These are phyloP conservation scores for Macheiramphus alcinus DNA, from an alignment of 2,113 vertebrate genomes.

Conservation along the genomic window DNA sequence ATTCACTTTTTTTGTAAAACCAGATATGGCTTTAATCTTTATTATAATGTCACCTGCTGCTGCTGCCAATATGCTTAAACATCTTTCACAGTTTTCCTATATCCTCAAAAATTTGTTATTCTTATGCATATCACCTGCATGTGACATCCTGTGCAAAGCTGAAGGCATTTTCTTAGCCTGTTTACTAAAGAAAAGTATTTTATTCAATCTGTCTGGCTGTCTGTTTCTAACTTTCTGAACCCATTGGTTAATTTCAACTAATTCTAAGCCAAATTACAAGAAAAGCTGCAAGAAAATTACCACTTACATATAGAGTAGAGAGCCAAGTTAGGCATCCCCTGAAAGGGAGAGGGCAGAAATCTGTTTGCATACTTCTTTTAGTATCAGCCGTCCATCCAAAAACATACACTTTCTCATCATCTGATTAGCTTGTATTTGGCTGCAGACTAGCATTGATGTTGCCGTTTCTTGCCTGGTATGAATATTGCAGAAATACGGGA, in stretches of 20 bases:
- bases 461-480: background rate
- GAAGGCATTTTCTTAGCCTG: background rate
- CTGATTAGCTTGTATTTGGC: background rate
- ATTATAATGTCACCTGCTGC: background rate
- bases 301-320: background rate
- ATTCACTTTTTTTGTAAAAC: slow-evolving; percentile 1
- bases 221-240: background rate
- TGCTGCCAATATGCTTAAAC: background rate
- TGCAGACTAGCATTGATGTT: background rate
- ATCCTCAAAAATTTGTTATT: background rate
- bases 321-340: background rate
- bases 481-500: background rate
- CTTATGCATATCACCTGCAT: background rate
- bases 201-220: background rate
- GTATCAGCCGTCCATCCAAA: background rate
- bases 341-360: background rate
- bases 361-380: background rate
- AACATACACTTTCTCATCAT: background rate
- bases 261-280: background rate
- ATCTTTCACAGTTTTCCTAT: background rate
- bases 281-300: background rate
- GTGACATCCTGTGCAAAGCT: background rate
- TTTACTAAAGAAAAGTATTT: background rate
- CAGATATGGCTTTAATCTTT: slow-evolving; percentile 3
- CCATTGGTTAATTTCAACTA: background rate